Evolutionary conservation across 2,113 vertebrate species (phyloP).

Genomic region (Bettongia penicillata): DNA sequence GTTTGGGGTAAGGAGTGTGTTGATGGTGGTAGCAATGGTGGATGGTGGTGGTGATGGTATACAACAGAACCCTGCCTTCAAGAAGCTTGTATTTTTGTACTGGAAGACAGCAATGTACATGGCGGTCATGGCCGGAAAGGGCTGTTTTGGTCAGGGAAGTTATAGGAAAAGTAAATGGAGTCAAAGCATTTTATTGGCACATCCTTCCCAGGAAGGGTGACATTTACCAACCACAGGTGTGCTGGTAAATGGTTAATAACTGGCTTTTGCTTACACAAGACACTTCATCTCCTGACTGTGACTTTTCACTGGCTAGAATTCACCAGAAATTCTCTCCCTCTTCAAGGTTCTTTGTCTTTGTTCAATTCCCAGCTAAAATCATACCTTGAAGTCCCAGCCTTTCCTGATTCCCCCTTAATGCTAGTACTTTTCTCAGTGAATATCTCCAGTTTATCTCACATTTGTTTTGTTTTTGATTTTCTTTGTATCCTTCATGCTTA

Average conservation of each 20-base stretch:
- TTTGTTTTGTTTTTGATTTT: background rate
- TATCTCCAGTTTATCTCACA: background rate
- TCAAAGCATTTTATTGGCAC: background rate
- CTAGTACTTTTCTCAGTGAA: background rate
- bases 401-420: background rate
- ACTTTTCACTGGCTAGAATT: no score
- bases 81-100: background rate
- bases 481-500: background rate
- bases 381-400: background rate
- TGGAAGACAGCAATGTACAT: background rate
- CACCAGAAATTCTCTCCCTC: background rate
- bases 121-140: background rate
- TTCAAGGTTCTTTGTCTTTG: background rate
- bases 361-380: background rate
- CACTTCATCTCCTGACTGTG: background rate
- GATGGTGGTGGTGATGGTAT: background rate
- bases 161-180: background rate
- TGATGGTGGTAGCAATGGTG: background rate
- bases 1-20: background rate
- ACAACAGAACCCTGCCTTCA: background rate
- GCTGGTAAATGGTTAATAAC: background rate
- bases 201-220: background rate
- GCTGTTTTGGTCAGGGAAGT: background rate
- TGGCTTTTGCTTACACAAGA: background rate
- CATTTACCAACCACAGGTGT: background rate